Conservation (phyloP, 1,140 invertebrate genomes). For the Dendroctonus valens region DNA sequence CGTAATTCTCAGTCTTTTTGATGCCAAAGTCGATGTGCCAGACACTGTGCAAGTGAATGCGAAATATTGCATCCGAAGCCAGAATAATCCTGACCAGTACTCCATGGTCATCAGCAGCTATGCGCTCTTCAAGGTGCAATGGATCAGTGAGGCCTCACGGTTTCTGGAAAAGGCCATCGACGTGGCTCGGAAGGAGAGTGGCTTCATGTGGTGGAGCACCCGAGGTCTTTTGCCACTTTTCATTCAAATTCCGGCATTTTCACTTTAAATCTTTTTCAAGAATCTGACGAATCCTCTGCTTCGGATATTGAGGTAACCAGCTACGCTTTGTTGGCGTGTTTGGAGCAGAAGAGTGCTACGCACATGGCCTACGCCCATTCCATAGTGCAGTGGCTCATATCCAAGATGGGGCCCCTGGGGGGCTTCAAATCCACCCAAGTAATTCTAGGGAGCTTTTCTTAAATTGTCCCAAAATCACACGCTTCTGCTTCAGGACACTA, state of each 20-base stretch:
- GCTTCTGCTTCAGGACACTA: constrained; percentile 55
- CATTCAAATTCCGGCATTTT: not conserved
- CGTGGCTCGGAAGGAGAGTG: constrained; percentile 36
- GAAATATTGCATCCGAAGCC: constrained; percentile 55
- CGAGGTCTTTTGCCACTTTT: constrained; percentile 29
- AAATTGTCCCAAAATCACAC: not conserved
- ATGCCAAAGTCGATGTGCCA: constrained; percentile 54
- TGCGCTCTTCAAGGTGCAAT: constrained; percentile 58
- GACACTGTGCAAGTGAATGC: constrained; percentile 53
- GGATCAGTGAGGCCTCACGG: constrained; percentile 40
- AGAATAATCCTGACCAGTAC: constrained; percentile 52
- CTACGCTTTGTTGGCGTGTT: constrained; percentile 63
- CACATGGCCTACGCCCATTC: constrained; percentile 58
- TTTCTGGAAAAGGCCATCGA: constrained; percentile 40
- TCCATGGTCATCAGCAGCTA: constrained; percentile 60
- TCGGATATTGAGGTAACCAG: constrained; percentile 65
- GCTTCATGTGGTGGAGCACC: constrained; percentile 45
- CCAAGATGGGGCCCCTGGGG: constrained; percentile 66
- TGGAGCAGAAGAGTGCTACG: constrained; percentile 56
- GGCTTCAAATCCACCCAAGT: constrained; percentile 64
- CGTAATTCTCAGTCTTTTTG: constrained; percentile 61
- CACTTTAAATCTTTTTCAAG: not conserved
- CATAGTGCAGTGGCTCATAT: constrained; percentile 63
- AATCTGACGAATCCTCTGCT: constrained; percentile 25
- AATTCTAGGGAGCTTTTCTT: not conserved